Evolutionary conservation across 2,113 vertebrate genomes (phyloP).

Genomic region (Peromyscus leucopus): DNA sequence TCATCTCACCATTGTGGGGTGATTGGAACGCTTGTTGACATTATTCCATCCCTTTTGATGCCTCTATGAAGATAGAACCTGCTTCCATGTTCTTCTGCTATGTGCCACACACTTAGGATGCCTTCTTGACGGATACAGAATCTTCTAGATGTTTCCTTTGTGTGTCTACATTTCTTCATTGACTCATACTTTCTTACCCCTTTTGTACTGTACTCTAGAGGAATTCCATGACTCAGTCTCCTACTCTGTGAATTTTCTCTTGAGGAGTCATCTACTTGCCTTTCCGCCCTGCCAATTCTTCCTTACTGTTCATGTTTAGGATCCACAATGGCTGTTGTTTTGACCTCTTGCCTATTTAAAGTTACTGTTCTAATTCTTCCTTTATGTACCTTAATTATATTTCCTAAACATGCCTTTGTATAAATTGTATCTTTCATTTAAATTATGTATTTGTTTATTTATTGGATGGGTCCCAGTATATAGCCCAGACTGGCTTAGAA

Average conservation of each 20-base stretch:
- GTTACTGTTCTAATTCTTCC: background rate
- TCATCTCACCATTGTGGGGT: background rate
- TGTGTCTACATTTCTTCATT: background rate
- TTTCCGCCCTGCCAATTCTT: background rate
- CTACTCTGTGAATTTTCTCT: background rate
- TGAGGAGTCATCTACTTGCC: background rate
- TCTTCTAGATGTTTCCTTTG: background rate
- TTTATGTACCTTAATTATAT: background rate
- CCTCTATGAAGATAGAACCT: background rate
- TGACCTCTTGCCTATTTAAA: background rate
- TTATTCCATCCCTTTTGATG: background rate
- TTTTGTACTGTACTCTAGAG: background rate
- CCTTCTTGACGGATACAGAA: background rate
- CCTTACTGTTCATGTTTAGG: background rate
- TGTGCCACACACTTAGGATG: too few relatives aligned
- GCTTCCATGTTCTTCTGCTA: background rate
- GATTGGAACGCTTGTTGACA: accelerated
- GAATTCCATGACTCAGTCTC: background rate
- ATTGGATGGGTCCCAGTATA: background rate
- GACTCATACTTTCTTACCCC: background rate
- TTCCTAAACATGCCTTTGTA: background rate
- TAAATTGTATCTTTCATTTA: background rate
- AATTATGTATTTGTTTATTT: background rate
- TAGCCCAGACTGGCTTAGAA: background rate
- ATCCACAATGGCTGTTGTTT: background rate